phyloP scores from a whole-genome alignment of 2,797 vertebrate genomes.

The Hydrophis major region DNA sequence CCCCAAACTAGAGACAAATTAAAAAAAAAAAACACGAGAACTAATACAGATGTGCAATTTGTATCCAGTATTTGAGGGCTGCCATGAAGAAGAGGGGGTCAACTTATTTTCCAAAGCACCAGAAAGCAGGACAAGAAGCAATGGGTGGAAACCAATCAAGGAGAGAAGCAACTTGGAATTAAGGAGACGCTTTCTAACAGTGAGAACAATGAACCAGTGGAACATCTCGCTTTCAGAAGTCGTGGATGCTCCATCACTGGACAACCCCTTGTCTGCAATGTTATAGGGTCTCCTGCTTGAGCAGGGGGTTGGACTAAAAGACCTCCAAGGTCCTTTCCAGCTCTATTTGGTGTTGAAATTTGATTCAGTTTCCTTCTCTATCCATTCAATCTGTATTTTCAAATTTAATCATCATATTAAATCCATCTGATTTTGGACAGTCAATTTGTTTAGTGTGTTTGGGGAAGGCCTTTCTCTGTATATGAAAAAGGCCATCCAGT shows the following conservation, averaged over 20 bases:
- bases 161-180: background rate
- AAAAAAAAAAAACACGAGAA: rapidly evolving
- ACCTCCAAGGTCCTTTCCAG: background rate
- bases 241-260: background rate
- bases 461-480: no score
- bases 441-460: background rate
- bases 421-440: background rate
- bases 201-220: no score
- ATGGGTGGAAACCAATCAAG: background rate
- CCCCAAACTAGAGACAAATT: background rate
- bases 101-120: no score
- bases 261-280: background rate
- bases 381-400: background rate
- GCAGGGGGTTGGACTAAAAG: background rate
- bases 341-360: background rate
- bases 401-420: background rate
- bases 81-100: no score
- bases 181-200: no score
- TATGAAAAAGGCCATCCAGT: background rate
- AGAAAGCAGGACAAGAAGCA: background rate
- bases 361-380: background rate
- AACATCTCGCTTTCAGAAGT: no score
- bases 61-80: no score
- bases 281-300: background rate
- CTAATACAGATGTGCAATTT: background rate